Conservation (phyloP, 2,113 vertebrate species). For the Trochalopteron elliotii region DNA sequence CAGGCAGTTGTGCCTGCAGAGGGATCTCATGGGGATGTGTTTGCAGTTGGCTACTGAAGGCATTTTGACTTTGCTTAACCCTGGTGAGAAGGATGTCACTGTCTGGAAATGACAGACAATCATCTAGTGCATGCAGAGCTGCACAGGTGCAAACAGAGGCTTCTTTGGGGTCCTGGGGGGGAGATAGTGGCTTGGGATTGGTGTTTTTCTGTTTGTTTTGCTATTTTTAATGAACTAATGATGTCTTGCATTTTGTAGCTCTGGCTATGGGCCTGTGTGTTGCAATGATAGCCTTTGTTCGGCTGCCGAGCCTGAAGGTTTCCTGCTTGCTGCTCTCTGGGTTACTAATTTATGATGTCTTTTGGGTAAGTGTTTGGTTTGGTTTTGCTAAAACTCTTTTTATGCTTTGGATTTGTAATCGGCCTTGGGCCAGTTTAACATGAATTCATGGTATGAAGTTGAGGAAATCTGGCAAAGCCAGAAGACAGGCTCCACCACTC, state of each 20-base stretch:
- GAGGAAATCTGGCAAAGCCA: not conserved
- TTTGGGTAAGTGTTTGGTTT: conserved; percentile 88
- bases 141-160: not conserved
- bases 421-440: not conserved
- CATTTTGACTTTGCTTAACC: not conserved
- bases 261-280: conserved; percentile 98
- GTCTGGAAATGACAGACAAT: not conserved
- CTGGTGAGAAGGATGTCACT: not conserved
- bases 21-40: not conserved
- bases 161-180: not conserved
- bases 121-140: not conserved
- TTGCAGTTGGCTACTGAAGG: not conserved
- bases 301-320: conserved; percentile 98
- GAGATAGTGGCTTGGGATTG: not conserved
- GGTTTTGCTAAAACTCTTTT: not conserved
- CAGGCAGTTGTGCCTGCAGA: not conserved
- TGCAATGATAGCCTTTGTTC: conserved; percentile 99
- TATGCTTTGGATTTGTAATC: not conserved
- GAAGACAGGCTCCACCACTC: not conserved
- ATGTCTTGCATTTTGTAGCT: conserved; percentile 76
- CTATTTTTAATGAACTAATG: not conserved
- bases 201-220: not conserved
- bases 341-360: conserved; percentile 98
- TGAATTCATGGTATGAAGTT: not conserved
- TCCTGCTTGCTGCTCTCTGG: conserved; percentile 98